Conservation (phyloP, 2,797 vertebrate species). For the Anguilla obscura region DNA sequence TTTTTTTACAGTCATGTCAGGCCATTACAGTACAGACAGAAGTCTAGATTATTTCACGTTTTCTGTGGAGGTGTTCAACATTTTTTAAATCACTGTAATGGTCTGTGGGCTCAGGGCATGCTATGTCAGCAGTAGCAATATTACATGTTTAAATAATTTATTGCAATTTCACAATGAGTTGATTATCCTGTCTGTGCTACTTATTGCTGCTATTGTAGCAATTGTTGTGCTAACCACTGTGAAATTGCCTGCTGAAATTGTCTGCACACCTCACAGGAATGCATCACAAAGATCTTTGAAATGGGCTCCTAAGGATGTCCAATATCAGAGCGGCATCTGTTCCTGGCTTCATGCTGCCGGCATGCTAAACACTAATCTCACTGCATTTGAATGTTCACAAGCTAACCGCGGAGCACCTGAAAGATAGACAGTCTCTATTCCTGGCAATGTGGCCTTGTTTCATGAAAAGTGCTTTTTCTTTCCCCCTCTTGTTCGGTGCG, state of each 20-base stretch:
- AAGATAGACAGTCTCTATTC: background rate
- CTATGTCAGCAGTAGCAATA: constrained; percentile 17
- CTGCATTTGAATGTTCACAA: background rate
- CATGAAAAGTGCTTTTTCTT: constrained; percentile 18
- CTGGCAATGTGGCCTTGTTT: constrained; percentile 16
- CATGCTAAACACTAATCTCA: background rate
- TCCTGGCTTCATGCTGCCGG: background rate
- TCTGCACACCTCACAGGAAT: constrained; percentile 9
- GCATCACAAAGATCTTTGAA: constrained; percentile 12
- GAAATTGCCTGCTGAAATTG: constrained; percentile 22
- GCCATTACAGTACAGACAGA: constrained; percentile 1
- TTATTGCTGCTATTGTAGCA: constrained; percentile 17
- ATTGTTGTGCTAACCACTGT: constrained; percentile 12
- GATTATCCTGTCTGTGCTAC: background rate
- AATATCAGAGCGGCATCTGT: constrained; percentile 13
- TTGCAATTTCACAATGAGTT: constrained; percentile 21
- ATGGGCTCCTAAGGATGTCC: constrained; percentile 9
- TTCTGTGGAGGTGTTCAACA: constrained; percentile 9
- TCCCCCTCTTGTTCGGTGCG: background rate
- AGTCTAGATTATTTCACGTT: constrained; percentile 10
- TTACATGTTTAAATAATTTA: constrained; percentile 23
- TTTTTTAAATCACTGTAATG: constrained; percentile 18
- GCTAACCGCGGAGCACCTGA: background rate
- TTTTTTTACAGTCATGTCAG: constrained; percentile 1
- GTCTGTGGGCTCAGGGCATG: constrained; percentile 7